Percentiles rank a stretch among this genome's conserved stretches.
Conservation (phyloP, 1,140 invertebrate genomes). For the Drosophila busckii region DNA sequence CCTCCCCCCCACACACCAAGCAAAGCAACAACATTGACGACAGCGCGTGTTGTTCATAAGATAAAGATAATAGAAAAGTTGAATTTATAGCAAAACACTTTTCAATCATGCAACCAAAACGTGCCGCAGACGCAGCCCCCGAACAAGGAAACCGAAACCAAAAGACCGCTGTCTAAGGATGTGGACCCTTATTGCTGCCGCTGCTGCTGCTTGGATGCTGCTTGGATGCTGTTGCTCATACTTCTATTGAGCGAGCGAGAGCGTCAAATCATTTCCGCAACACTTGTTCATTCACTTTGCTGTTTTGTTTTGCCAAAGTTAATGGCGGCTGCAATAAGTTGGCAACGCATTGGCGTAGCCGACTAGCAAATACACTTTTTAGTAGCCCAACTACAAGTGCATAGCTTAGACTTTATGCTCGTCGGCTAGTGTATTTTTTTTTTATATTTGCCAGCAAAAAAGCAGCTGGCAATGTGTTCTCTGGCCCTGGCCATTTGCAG, state of each 20-base stretch:
- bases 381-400: neutral
- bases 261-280: conserved; percentile 69
- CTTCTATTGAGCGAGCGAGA: too few relatives aligned
- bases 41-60: conserved; percentile 42
- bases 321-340: conserved; percentile 32
- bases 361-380: neutral
- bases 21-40: neutral
- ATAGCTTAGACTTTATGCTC: neutral
- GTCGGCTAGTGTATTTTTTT: neutral
- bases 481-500: conserved; percentile 40
- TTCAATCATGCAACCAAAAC: conserved; percentile 58
- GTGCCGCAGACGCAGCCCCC: conserved; percentile 4
- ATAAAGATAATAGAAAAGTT: conserved; percentile 69
- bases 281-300: conserved; percentile 58
- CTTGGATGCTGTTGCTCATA: too few relatives aligned
- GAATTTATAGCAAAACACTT: conserved; percentile 64
- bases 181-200: conserved; percentile 13
- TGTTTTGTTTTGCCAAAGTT: conserved; percentile 35
- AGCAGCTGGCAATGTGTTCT: conserved; percentile 67
- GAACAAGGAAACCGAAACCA: neutral
- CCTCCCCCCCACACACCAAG: neutral
- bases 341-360: neutral
- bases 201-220: conserved; percentile 8
- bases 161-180: conserved; percentile 3
- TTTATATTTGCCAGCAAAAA: conserved; percentile 15